These are phyloP conservation scores for Rana temporaria DNA, from an alignment of 2,113 vertebrate genomes.

Conservation along the genomic window DNA sequence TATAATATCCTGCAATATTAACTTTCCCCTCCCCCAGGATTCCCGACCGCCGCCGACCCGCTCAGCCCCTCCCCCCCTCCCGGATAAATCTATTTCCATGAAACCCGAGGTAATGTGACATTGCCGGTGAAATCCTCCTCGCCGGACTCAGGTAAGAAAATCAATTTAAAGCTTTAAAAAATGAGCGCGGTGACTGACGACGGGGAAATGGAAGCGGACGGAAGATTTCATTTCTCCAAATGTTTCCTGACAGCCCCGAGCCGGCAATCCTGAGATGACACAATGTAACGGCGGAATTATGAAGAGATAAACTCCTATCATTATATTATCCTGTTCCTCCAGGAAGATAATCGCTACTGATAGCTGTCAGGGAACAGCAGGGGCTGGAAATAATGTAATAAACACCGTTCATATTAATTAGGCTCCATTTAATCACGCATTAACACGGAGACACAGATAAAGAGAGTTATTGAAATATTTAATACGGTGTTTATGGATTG, in stretches of 20 bases:
- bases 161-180: neutral
- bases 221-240: neutral
- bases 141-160: conserved; percentile 17
- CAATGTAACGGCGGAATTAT: neutral
- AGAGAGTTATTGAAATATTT: no score
- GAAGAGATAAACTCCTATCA: neutral
- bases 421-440: no score
- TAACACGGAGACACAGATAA: no score
- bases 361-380: neutral
- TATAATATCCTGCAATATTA: neutral
- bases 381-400: no score
- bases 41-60: no score
- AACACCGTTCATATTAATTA: no score
- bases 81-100: conserved; percentile 1
- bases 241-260: neutral
- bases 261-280: neutral
- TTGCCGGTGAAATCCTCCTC: neutral
- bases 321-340: neutral
- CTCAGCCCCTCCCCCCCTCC: neutral
- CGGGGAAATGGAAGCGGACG: neutral
- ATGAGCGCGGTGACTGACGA: conserved; percentile 4
- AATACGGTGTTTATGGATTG: no score
- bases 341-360: neutral
- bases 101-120: conserved; percentile 6
- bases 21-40: neutral